Conservation (phyloP, 2,888 invertebrate species). For the Dryobotodes eremita region DNA sequence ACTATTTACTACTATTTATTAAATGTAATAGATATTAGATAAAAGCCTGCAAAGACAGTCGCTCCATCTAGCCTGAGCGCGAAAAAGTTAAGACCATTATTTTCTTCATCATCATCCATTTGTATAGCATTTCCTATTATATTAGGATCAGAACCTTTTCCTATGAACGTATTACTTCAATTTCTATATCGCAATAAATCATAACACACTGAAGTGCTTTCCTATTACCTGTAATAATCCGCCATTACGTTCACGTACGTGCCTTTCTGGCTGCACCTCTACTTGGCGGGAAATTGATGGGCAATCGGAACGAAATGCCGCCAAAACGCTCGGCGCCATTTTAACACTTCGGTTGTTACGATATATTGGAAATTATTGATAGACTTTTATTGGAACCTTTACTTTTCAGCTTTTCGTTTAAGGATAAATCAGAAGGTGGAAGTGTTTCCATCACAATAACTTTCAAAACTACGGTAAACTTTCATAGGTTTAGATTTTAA, state of each 20-base stretch:
- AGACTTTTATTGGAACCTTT: conserved; percentile 31
- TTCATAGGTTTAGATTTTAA: neutral
- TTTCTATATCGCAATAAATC: conserved; percentile 54
- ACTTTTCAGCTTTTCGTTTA: neutral
- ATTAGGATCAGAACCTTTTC: neutral
- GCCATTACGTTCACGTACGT: conserved; percentile 63
- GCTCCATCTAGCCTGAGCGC: neutral
- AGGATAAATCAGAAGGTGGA: neutral
- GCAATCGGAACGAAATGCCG: conserved; percentile 57
- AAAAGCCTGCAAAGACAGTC: neutral
- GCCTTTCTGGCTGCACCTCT: conserved; percentile 53
- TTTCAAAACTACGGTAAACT: neutral
- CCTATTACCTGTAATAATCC: conserved; percentile 69
- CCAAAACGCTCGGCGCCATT: conserved; percentile 49
- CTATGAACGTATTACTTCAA: neutral
- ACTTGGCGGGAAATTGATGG: conserved; percentile 65
- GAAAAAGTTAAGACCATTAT: neutral
- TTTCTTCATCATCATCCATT: neutral
- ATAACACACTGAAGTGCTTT: conserved; percentile 56
- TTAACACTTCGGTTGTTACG: conserved; percentile 57
- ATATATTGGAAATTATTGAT: conserved; percentile 56
- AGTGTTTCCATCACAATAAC: neutral
- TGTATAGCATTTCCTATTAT: neutral
- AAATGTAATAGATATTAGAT: too few relatives aligned
- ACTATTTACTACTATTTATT: too few relatives aligned